Evolutionary conservation across 2,888 invertebrate genomes (phyloP), one percentile per base, ranked within the genome.

Genomic region (Aromia moschata): DNA sequence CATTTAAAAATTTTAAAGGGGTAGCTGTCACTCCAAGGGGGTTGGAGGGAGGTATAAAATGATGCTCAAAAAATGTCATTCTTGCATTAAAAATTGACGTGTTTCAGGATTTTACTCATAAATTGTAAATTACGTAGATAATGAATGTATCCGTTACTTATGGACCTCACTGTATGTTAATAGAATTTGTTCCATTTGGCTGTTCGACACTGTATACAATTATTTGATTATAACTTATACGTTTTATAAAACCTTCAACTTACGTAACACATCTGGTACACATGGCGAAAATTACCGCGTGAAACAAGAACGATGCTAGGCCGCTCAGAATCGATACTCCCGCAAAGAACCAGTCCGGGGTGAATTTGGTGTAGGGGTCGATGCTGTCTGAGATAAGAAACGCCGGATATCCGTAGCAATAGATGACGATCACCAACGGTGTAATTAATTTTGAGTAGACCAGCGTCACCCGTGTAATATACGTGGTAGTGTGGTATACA

Each of bases 391-490:
- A 2, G 2, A 10, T 2, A 10, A 10, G 10, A 2, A 33, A n/a
- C n/a, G 3, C 5, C 11, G 33, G 33, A 2, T 10, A n/a, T 33
- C 33, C 33, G 33, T 33, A 33, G n/a, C 3, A 33, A 20, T 15
- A 33, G 0, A 44, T 16, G 1, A 10, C 14, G 15, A 25, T n/a
- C 1, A 44, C 1, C 2, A 54, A 18, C 9, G 36, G 18, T 14
- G 54, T 44, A 14, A 44, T 16, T 9, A 54, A 0, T 16, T 44
- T 54, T 1, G 54, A 54, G 25, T 44, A 49, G 1, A 49, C 20
- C 15, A 38, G 10, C 25, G 37, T 18, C 10, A 49, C 3, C 15
- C 49, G 37, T 16, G 11, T 9, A 3, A 38, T 20, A 16, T 38
- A 38, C 5, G 49, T 5, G 2, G 18, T 12, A 3, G 15, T 25